Percentiles rank a stretch among this genome's conserved stretches.
phyloP scores from a whole-genome alignment of 1,140 invertebrate species.

The Globodera rostochiensis region DNA sequence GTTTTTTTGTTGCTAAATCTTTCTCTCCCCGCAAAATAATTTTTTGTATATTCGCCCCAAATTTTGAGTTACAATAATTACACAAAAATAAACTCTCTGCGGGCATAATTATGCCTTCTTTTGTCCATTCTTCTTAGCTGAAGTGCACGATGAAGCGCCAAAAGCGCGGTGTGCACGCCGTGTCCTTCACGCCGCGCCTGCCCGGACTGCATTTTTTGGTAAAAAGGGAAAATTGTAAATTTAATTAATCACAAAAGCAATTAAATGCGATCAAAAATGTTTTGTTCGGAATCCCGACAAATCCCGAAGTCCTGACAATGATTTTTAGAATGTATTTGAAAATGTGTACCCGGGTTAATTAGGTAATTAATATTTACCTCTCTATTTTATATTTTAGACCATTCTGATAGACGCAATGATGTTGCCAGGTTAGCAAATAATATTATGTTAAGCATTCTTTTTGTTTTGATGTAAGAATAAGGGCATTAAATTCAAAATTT shows the following conservation, averaged over 20 bases:
- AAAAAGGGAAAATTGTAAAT: not conserved
- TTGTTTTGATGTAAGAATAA: not conserved
- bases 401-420: conserved; percentile 65
- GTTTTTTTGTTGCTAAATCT: too few relatives aligned
- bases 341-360: too few relatives aligned
- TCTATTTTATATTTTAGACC: conserved; percentile 14
- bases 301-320: too few relatives aligned
- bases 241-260: conserved; percentile 2
- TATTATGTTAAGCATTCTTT: not conserved
- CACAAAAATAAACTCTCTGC: not conserved
- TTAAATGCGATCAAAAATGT: too few relatives aligned
- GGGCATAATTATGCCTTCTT: not conserved
- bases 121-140: conserved; percentile 13
- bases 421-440: conserved; percentile 54
- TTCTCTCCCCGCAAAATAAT: too few relatives aligned
- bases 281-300: too few relatives aligned
- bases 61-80: too few relatives aligned
- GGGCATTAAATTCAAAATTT: not conserved
- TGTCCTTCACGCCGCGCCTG: conserved; percentile 53
- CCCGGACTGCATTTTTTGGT: conserved; percentile 62
- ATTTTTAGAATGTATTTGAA: too few relatives aligned
- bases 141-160: conserved; percentile 52
- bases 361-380: not conserved
- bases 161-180: conserved; percentile 56
- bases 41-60: too few relatives aligned